phyloP scores from a whole-genome alignment of 2,888 invertebrate species.

The Lithophane semibrunnea region DNA sequence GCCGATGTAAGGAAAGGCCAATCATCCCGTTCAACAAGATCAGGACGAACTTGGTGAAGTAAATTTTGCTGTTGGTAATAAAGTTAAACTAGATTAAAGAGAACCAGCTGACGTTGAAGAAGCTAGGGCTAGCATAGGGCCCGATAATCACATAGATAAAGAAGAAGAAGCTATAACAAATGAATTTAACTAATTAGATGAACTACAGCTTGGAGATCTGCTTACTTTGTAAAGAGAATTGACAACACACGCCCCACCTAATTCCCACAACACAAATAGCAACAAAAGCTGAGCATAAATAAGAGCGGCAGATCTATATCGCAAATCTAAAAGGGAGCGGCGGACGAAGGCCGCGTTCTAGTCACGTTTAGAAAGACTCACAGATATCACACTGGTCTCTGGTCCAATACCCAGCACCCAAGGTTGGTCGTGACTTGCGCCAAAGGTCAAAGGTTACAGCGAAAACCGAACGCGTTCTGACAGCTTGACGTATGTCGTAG shows the following conservation, averaged over 20 bases:
- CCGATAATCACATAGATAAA: no score
- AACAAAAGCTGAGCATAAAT: constrained; percentile 73
- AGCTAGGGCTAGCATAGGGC: background rate
- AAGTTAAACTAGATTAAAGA: background rate
- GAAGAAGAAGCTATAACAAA: background rate
- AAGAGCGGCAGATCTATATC: constrained; percentile 80
- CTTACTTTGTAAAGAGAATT: constrained; percentile 13
- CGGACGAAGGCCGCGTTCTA: constrained; percentile 82
- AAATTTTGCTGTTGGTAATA: constrained; percentile 5
- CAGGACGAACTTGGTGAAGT: background rate
- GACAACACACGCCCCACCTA: constrained; percentile 48
- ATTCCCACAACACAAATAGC: constrained; percentile 72
- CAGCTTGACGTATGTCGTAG: constrained; percentile 79
- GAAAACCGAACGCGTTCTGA: constrained; percentile 79
- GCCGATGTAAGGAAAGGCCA: constrained; percentile 23
- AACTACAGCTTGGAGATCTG: background rate
- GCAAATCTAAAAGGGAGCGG: constrained; percentile 84
- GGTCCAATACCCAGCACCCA: constrained; percentile 77
- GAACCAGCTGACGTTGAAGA: background rate
- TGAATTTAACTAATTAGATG: background rate
- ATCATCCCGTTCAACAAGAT: constrained; percentile 4
- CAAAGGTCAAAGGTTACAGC: constrained; percentile 83
- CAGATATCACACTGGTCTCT: constrained; percentile 60
- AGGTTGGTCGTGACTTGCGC: constrained; percentile 85
- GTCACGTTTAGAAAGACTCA: constrained; percentile 87